Evolutionary conservation across 2,888 invertebrate species (phyloP), one percentile per base, ranked within the genome.

Genomic region (Melipona bicolor): DNA sequence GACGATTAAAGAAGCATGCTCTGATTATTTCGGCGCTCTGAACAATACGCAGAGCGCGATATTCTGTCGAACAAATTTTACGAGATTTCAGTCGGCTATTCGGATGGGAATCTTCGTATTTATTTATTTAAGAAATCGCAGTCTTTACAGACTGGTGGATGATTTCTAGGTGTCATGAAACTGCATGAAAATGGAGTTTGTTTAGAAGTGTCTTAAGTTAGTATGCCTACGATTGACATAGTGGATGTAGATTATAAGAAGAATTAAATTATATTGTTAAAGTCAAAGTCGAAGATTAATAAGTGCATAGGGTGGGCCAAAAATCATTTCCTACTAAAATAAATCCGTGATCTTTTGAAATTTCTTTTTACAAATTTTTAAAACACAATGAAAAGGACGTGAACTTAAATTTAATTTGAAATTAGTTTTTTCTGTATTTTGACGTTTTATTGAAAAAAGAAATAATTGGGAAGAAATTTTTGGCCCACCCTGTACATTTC

Each of bases 1-100:
- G 19, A 73, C 73, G 43, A 43, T 74, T 50, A 43, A 54, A 75
- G 54, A 43, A 75, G 11, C 54, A 77, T n/a, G 68, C 67, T 77
- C 76, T 77, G 67, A 77, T 69, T 43, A 21, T 27, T 36, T 69
- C 62, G 32, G 24, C 36, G 27, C 2, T 11, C 17, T 27, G 4
- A 6, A 50, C 36, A 32, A 71, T 52, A 4, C 9, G 49, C 17
- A 50, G 52, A 52, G 36, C n/a, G 15, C n/a, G 15, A 52, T 52
- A 24, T 24, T 43, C 4, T 19, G 0, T 17, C 50, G n/a, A 52
- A 43, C 50, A 27, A 32, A 24, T 19, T 13, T 43, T 2, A 9
- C 9, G 27, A 13, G 4, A 21, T 24, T 61, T 61, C 27, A 43
- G 13, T 0, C 3, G 24, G n/a, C 5, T 6, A 71, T 61, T 49